Base-by-base conservation (phyloP, 2,888 invertebrate genomes). In the Drosophila multiciliata region DNA sequence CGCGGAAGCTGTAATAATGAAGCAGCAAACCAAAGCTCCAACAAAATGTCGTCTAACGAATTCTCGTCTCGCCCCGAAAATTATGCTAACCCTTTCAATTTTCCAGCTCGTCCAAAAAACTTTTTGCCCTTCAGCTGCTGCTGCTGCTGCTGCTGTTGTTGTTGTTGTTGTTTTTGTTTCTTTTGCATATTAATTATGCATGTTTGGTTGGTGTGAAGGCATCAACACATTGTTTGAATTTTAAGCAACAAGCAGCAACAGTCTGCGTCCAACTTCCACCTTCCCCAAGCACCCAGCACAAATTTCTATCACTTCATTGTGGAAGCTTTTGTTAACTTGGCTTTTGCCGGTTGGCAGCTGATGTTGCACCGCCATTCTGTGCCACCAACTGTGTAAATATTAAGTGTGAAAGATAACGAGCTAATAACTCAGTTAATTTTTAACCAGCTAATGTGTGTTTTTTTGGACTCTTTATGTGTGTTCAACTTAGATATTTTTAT, bases 1-100 rank as follows among this genome's bases (percentile, higher is more conserved):
- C 83, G 85, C 89, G 91, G 89, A 91, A 91, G 90, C 92, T 87
- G 90, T 81, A 81, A 87, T 91, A 91, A 91, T 91, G 91, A 91
- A 91, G 89, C 87, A 75, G 74, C 69, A 83, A 50, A 50, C 75
- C 60, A 59, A 78, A 78, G 65, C 76, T 76, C 15, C 45, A 55
- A 83, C 89, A 88, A 88, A 91, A 82, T 82, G 89, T 87, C 87
- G 74, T 70, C 78, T 78, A 78, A 75, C 67, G 52, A 23, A 66
- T 72, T 68, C 53, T 33, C 67, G 11, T 42, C 73, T 20, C 59
- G 53, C 83, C 65, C 57, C 36, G 60, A 74, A 80, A 87, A 71
- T 83, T 73, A 72, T 73, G 87, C 80, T 70, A 83, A 86, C 85
- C 90, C 85, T 86, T 90, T 86, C 87, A 86, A 89, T 89, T 85